Conservation (phyloP, 37 sponge, comb jelly and placozoan species). For the Beroe forskalii region DNA sequence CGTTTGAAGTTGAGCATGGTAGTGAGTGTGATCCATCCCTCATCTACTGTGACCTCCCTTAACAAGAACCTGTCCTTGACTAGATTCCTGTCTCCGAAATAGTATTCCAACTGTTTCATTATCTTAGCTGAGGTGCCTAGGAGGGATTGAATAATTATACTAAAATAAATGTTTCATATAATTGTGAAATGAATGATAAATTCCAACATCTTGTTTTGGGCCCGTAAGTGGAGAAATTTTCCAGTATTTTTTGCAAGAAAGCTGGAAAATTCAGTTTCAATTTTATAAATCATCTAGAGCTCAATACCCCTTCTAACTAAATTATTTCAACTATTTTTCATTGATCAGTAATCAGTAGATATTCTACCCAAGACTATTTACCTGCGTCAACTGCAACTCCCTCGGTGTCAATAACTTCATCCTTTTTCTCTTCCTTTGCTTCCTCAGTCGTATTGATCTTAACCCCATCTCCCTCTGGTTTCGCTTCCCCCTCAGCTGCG, state of each 20-base stretch:
- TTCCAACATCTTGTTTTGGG: too few species aligned
- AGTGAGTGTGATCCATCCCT: conserved; percentile 30
- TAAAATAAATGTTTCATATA: not conserved
- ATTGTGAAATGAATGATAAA: not conserved
- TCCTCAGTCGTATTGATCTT: conserved; percentile 1
- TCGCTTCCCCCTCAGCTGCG: not conserved
- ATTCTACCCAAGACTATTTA: too few species aligned
- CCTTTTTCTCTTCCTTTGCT: not conserved
- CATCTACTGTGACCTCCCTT: conserved; percentile 36
- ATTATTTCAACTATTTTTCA: too few species aligned
- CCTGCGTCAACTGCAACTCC: conserved; percentile 16
- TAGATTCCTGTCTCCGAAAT: conserved; percentile 60
- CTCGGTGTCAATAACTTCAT: not conserved
- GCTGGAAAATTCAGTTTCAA: too few species aligned
- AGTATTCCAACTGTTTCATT: conserved; percentile 55
- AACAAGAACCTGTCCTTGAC: conserved; percentile 37
- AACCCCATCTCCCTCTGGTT: not conserved
- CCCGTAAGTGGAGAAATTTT: too few species aligned
- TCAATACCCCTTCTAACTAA: too few species aligned
- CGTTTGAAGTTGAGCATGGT: conserved; percentile 64
- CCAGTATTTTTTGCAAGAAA: too few species aligned
- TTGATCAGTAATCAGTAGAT: too few species aligned
- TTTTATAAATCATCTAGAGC: too few species aligned
- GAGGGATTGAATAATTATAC: not conserved
- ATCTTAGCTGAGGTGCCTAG: not conserved